Conservation (phyloP, 2,797 vertebrate species). For the Kryptolebias ocellatus region DNA sequence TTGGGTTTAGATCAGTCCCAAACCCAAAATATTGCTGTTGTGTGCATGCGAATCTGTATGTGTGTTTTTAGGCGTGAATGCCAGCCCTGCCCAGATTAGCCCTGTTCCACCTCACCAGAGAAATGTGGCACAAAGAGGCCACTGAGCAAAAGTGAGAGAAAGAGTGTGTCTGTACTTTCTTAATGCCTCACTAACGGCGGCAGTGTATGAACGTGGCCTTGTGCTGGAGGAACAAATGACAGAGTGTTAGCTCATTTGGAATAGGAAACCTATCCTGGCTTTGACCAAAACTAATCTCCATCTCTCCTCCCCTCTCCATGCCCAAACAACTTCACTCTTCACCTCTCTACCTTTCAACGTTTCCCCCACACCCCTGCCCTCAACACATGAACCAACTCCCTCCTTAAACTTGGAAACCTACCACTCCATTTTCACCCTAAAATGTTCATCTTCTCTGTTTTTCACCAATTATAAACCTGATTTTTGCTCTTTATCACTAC, state of each 20-base stretch:
- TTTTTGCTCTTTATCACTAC: conserved; percentile 31
- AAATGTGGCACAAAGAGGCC: conserved; percentile 75
- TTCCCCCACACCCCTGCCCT: not conserved
- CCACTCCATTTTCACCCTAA: conserved; percentile 1
- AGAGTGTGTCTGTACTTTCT: conserved; percentile 68
- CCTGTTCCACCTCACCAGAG: conserved; percentile 54
- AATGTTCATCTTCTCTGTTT: conserved; percentile 3
- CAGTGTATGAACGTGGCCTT: conserved; percentile 79
- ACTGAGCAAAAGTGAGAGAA: conserved; percentile 62
- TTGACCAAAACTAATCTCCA: conserved; percentile 46
- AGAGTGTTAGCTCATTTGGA: conserved; percentile 77
- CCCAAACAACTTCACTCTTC: conserved; percentile 53
- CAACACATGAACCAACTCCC: conserved; percentile 11
- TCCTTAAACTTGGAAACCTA: conserved; percentile 28
- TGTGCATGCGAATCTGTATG: conserved; percentile 32
- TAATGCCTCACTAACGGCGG: conserved; percentile 60
- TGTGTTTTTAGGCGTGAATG: conserved; percentile 51
- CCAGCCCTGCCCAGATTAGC: conserved; percentile 65
- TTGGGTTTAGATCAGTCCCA: conserved; percentile 60
- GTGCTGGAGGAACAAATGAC: conserved; percentile 77
- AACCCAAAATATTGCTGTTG: conserved; percentile 54
- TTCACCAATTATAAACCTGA: conserved; percentile 28
- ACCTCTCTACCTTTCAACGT: conserved; percentile 50
- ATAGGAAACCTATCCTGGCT: conserved; percentile 65
- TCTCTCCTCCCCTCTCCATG: conserved; percentile 37